Conservation (phyloP, 2,797 vertebrate genomes). For the Labroides dimidiatus region DNA sequence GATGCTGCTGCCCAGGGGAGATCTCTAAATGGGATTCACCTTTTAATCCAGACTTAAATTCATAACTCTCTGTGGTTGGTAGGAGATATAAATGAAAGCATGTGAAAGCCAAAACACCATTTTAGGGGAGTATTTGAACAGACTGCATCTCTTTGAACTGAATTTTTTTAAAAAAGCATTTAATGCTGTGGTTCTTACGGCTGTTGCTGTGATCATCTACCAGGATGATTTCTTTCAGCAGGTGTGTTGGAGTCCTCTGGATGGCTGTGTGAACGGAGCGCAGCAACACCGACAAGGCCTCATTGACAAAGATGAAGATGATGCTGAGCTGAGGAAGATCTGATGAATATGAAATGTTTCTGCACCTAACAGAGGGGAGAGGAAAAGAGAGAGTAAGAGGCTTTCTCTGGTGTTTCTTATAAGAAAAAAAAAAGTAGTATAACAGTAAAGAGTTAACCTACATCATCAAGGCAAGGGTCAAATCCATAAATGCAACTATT, state of each 20-base stretch:
- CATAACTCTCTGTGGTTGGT: not conserved
- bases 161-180: not conserved
- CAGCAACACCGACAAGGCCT: conserved; percentile 94
- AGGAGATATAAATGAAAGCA: not conserved
- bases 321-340: conserved; percentile 94
- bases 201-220: conserved; percentile 96
- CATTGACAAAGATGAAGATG: conserved; percentile 97
- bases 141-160: not conserved
- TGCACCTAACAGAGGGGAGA: conserved; percentile 84
- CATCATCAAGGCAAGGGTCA: not conserved
- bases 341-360: conserved; percentile 90
- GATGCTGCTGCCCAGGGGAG: not conserved
- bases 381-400: not conserved
- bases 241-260: conserved; percentile 88
- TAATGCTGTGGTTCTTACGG: conserved; percentile 78
- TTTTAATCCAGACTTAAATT: conserved; percentile 8
- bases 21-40: conserved; percentile 1
- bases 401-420: too few relatives aligned
- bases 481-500: not conserved
- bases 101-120: not conserved
- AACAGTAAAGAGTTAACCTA: not conserved
- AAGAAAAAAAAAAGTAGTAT: not conserved
- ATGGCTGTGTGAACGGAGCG: conserved; percentile 94
- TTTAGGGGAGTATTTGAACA: not conserved
- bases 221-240: conserved; percentile 96